phyloP scores from a whole-genome alignment of 2,888 invertebrate species.

The Amiota minor region DNA sequence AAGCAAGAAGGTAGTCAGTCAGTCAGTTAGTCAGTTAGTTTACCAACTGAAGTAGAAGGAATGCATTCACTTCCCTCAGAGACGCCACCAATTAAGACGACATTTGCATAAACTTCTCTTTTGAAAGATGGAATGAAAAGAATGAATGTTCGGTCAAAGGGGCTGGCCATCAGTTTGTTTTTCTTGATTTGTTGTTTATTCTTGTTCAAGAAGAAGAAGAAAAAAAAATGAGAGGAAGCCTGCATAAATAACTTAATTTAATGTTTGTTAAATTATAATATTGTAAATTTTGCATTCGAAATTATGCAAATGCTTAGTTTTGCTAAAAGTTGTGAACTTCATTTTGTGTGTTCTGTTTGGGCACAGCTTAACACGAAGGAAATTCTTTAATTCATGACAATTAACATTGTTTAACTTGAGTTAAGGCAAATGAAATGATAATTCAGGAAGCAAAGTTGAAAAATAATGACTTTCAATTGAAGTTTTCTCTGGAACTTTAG shows the following conservation, averaged over 20 bases:
- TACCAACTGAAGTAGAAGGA: too few species aligned
- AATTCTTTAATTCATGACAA: too few species aligned
- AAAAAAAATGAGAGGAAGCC: conserved; percentile 39
- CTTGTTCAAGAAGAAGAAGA: not conserved
- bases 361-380: too few species aligned
- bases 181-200: not conserved
- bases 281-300: conserved; percentile 56
- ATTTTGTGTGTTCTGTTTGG: not conserved
- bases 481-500: too few species aligned
- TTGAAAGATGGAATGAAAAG: too few species aligned
- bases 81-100: conserved; percentile 2
- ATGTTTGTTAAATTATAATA: conserved; percentile 57
- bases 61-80: too few species aligned
- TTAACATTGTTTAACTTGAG: too few species aligned
- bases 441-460: too few species aligned
- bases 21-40: too few species aligned
- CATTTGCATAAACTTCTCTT: conserved; percentile 54
- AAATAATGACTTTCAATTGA: too few species aligned
- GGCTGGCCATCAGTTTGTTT: conserved; percentile 1
- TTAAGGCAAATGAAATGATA: not conserved
- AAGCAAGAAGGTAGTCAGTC: too few species aligned
- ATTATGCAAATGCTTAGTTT: conserved; percentile 52
- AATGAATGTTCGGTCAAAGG: too few species aligned
- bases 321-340: not conserved
- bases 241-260: conserved; percentile 56